Evolutionary conservation across 2,113 vertebrate genomes (phyloP).

Genomic region (Podiceps cristatus): DNA sequence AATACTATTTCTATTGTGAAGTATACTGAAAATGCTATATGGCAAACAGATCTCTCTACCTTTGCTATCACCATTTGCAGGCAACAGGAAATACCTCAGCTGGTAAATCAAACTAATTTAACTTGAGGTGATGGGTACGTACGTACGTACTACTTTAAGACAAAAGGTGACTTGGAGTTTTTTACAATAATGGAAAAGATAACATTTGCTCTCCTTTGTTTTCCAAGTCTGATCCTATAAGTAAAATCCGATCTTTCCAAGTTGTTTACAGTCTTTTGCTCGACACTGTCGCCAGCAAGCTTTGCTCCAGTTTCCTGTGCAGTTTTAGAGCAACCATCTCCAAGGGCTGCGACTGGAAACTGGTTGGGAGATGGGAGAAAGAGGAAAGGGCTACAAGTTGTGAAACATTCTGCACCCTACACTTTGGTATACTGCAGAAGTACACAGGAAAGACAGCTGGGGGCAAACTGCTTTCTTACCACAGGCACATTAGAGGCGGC

Average conservation of each 20-base stretch:
- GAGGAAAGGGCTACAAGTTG: not conserved
- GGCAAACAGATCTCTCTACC: constrained; percentile 34
- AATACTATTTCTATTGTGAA: constrained; percentile 19
- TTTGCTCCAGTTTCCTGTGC: constrained; percentile 75
- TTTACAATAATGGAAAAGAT: constrained; percentile 60
- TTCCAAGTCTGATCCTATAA: constrained; percentile 47
- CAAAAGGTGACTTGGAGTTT: constrained; percentile 37
- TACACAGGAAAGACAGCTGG: not conserved
- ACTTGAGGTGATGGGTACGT: constrained; percentile 8
- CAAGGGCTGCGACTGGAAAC: constrained; percentile 22
- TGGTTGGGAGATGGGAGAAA: not conserved
- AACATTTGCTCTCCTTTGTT: constrained; percentile 75
- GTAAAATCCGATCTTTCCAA: constrained; percentile 61
- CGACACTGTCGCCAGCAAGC: constrained; percentile 38
- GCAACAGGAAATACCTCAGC: constrained; percentile 62
- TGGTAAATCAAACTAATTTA: constrained; percentile 6
- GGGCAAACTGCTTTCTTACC: not conserved
- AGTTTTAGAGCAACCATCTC: constrained; percentile 57
- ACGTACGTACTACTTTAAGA: constrained; percentile 57
- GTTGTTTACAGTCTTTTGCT: constrained; percentile 70
- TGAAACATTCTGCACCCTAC: not conserved
- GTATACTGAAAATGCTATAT: constrained; percentile 8
- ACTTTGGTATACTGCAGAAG: not conserved
- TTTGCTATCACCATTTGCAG: constrained; percentile 52
- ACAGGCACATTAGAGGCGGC: not conserved